Evolutionary conservation across 2,113 vertebrate genomes (phyloP).

Genomic region (Ciconia stormi): DNA sequence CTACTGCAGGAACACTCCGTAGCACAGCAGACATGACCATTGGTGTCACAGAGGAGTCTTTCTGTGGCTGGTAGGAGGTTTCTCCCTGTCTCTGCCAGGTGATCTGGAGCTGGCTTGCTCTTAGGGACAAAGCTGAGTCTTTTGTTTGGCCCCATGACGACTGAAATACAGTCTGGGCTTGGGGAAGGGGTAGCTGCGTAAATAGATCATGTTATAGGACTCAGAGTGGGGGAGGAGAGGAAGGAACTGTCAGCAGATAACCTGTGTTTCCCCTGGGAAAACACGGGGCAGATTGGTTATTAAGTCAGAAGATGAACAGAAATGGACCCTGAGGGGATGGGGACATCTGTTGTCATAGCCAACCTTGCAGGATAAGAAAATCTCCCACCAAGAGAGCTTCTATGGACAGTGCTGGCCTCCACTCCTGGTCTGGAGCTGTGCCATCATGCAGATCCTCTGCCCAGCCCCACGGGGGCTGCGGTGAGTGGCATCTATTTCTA

Average conservation of each 20-base stretch:
- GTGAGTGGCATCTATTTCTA: background rate
- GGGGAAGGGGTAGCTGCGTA: background rate
- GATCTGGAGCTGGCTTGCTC: background rate
- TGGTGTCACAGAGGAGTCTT: background rate
- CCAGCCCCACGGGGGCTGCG: rapidly evolving
- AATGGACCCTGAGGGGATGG: background rate
- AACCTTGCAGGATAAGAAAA: background rate
- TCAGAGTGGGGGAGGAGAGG: background rate
- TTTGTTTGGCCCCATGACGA: background rate
- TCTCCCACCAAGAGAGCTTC: background rate
- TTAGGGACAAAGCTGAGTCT: background rate
- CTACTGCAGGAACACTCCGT: background rate
- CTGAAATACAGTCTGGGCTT: background rate
- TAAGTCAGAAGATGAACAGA: slow-evolving; percentile 3
- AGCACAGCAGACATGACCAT: rapidly evolving
- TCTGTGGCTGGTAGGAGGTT: background rate
- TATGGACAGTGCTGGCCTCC: background rate
- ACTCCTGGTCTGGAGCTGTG: background rate
- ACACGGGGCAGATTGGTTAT: background rate
- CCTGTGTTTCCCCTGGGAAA: background rate
- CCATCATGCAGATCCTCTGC: background rate
- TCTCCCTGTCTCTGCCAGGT: background rate
- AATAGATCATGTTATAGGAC: background rate
- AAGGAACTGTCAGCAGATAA: background rate
- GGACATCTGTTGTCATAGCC: slow-evolving; percentile 10